Percentiles rank a stretch among this genome's conserved stretches.
Evolutionary conservation across 37 sponge, comb jelly and placozoan species (phyloP).

Genomic region (Haliclona indistincta): DNA sequence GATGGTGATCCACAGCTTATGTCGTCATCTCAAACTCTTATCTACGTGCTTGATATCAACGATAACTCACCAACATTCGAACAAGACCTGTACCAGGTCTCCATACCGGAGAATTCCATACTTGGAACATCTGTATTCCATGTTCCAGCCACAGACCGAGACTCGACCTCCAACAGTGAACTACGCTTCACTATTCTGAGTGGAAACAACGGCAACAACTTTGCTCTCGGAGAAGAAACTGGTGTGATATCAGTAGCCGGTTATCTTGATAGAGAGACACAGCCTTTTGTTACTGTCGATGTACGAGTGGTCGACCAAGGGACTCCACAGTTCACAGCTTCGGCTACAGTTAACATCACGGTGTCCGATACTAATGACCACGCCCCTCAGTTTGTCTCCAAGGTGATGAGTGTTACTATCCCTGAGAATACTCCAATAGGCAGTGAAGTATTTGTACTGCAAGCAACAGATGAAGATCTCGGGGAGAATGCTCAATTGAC

Average conservation of each 20-base stretch:
- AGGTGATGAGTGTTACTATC: slow-evolving; percentile 29
- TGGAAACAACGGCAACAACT: slow-evolving; percentile 47
- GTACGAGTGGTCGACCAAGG: slow-evolving; percentile 70
- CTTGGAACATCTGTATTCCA: slow-evolving; percentile 47
- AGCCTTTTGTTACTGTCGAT: slow-evolving; percentile 27
- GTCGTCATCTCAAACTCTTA: slow-evolving; percentile 16
- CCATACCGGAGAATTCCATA: slow-evolving; percentile 61
- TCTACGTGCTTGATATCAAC: slow-evolving; percentile 58
- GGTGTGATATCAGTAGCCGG: slow-evolving; percentile 40
- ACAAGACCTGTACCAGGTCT: slow-evolving; percentile 24
- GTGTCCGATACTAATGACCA: slow-evolving; percentile 75
- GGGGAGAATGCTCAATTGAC: slow-evolving; percentile 51
- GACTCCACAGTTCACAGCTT: slow-evolving; percentile 60
- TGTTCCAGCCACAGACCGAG: slow-evolving; percentile 65
- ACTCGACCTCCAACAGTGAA: slow-evolving; percentile 51
- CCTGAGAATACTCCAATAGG: slow-evolving; percentile 53
- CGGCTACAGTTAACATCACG: slow-evolving; percentile 28
- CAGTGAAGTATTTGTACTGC: slow-evolving; percentile 3
- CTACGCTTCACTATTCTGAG: slow-evolving; percentile 70
- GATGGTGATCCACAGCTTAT: slow-evolving; percentile 26
- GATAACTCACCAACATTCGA: slow-evolving; percentile 69
- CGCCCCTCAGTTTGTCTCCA: slow-evolving; percentile 51
- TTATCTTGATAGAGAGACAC: slow-evolving; percentile 67
- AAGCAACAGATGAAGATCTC: slow-evolving; percentile 67
- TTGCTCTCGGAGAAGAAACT: slow-evolving; percentile 63